Conservation (phyloP, 1,140 invertebrate species). For the Drosophila tropicalis region DNA sequence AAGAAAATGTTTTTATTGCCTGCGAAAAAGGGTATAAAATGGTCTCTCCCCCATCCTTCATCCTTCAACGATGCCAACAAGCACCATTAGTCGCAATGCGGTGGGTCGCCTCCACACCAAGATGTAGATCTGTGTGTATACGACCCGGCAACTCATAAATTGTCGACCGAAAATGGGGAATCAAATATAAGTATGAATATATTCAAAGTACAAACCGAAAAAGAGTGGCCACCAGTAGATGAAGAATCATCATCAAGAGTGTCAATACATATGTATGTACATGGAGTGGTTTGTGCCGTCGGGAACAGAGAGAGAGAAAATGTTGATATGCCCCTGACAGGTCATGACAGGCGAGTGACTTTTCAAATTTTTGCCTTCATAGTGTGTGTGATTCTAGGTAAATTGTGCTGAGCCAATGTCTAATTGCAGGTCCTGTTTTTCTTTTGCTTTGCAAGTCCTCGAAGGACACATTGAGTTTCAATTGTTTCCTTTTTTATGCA, state of each 20-base stretch:
- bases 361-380: conserved; percentile 50
- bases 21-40: conserved; percentile 77
- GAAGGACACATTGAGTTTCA: conserved; percentile 41
- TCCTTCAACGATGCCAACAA: conserved; percentile 10
- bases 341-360: conserved; percentile 72
- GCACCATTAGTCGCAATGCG: conserved; percentile 61
- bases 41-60: conserved; percentile 9
- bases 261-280: conserved; percentile 8
- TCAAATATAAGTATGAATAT: conserved; percentile 67
- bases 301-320: conserved; percentile 58
- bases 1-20: conserved; percentile 81
- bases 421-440: conserved; percentile 63
- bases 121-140: conserved; percentile 17
- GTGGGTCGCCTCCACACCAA: conserved; percentile 30
- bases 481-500: conserved; percentile 47
- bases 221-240: conserved; percentile 44
- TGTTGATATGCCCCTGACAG: conserved; percentile 45
- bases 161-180: conserved; percentile 40
- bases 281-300: conserved; percentile 43
- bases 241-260: conserved; percentile 18
- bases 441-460: conserved; percentile 26
- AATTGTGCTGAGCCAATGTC: conserved; percentile 52
- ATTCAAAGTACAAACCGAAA: conserved; percentile 41
- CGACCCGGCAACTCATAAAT: conserved; percentile 19
- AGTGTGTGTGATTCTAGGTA: conserved; percentile 33